Evolutionary conservation across 2,888 invertebrate genomes (phyloP).

Genomic region (Lottia gigantea): DNA sequence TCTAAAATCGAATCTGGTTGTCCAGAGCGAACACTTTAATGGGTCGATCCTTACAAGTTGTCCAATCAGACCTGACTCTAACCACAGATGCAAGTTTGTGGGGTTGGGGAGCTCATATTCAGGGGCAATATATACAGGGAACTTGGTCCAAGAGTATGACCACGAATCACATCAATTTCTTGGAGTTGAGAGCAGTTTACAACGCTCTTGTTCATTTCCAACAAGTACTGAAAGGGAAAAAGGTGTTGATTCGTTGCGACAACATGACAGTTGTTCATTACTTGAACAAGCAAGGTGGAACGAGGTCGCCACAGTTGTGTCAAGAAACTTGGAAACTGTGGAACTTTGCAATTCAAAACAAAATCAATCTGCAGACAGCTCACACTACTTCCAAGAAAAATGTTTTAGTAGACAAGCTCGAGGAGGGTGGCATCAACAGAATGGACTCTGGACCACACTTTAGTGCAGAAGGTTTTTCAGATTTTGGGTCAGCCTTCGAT

Average conservation of each 20-base stretch:
- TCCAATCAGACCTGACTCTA: neutral
- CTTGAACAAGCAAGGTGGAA: constrained; percentile 16
- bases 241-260: constrained; percentile 22
- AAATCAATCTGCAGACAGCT: constrained; percentile 15
- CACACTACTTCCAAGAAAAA: neutral
- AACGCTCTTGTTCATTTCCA: constrained; percentile 12
- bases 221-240: constrained; percentile 1
- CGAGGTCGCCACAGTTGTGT: neutral
- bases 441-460: constrained; percentile 4
- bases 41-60: neutral
- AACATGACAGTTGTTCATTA: constrained; percentile 22
- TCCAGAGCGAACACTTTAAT: neutral
- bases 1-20: neutral
- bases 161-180: constrained; percentile 7
- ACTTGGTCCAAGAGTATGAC: constrained; percentile 9
- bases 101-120: constrained; percentile 14
- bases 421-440: neutral
- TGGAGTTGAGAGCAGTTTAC: constrained; percentile 18
- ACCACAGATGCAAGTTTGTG: constrained; percentile 13
- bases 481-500: neutral
- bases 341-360: constrained; percentile 9
- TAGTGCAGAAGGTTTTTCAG: neutral
- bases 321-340: constrained; percentile 15
- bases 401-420: constrained; percentile 2
- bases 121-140: constrained; percentile 14